Percentiles rank a stretch among this genome's conserved stretches.
These are phyloP conservation scores for Pseudomyrmex cubaensis DNA, from an alignment of 1,140 invertebrate species.

Conservation along the genomic window DNA sequence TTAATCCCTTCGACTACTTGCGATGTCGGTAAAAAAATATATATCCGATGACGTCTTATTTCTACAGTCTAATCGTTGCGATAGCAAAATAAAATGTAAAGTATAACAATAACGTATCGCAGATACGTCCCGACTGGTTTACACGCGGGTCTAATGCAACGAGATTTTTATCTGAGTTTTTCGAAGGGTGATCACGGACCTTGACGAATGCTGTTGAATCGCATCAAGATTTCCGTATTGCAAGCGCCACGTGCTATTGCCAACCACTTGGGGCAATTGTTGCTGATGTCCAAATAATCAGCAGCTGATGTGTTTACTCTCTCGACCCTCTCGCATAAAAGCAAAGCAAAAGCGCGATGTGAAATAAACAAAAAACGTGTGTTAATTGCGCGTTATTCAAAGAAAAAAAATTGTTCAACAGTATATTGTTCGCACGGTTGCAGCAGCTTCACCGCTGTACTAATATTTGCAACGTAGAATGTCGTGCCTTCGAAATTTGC, in stretches of 20 bases:
- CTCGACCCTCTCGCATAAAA: background rate
- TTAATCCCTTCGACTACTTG: background rate
- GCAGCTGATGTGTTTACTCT: background rate
- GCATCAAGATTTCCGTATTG: constrained; percentile 62
- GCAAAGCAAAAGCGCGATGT: too few species aligned
- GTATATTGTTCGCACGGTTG: too few species aligned
- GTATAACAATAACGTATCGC: background rate
- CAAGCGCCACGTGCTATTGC: constrained; percentile 71
- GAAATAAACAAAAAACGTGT: too few species aligned
- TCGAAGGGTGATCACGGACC: constrained; percentile 63
- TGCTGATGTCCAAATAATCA: too few species aligned
- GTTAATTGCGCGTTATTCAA: too few species aligned
- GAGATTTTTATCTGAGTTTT: constrained; percentile 59
- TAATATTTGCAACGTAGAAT: background rate
- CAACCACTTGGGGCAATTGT: too few species aligned
- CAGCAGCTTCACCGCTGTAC: too few species aligned
- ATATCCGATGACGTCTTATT: too few species aligned
- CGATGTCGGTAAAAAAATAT: background rate
- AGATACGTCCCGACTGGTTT: background rate
- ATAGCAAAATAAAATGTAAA: background rate
- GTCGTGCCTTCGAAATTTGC: background rate
- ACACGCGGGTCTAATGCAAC: constrained; percentile 11
- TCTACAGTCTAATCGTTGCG: too few species aligned
- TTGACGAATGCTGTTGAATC: constrained; percentile 63
- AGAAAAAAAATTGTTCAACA: too few species aligned